A percentile compares a stretch with the other conserved stretches of the same genome.
Conservation (phyloP, 2,113 vertebrate genomes). For the Mugil cephalus region DNA sequence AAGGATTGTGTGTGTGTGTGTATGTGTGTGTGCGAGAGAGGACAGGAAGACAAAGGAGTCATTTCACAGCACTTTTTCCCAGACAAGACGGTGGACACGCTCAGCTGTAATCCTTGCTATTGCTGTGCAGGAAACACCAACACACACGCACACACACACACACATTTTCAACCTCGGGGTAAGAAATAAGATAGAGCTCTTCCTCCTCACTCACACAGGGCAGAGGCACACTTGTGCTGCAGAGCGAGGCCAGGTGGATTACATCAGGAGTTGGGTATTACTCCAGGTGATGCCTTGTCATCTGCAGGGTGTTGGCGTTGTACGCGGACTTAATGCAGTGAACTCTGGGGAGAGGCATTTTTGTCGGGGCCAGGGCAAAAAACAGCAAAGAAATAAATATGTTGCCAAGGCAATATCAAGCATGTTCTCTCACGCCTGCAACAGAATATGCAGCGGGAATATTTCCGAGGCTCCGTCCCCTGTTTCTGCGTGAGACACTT, state of each 20-base stretch:
- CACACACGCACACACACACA: background rate
- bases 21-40: constrained; percentile 21
- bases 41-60: constrained; percentile 44
- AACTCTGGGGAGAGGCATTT: constrained; percentile 48
- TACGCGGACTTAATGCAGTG: constrained; percentile 36
- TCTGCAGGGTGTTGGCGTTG: constrained; percentile 61
- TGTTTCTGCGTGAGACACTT: constrained; percentile 64
- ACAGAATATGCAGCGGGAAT: constrained; percentile 41
- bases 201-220: background rate
- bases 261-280: constrained; percentile 71
- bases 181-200: constrained; percentile 16
- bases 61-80: constrained; percentile 43
- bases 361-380: constrained; percentile 54
- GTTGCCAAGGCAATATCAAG: constrained; percentile 75
- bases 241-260: constrained; percentile 60
- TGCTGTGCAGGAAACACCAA: constrained; percentile 17
- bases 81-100: constrained; percentile 47
- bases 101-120: constrained; percentile 50
- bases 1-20: constrained; percentile 54
- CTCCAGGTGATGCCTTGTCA: constrained; percentile 74
- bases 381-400: constrained; percentile 72
- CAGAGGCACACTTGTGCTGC: constrained; percentile 20
- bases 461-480: constrained; percentile 44
- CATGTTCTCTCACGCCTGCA: constrained; percentile 71
- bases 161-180: background rate